Conservation (phyloP, 2,113 vertebrate species). For the Taurulus bubalis region DNA sequence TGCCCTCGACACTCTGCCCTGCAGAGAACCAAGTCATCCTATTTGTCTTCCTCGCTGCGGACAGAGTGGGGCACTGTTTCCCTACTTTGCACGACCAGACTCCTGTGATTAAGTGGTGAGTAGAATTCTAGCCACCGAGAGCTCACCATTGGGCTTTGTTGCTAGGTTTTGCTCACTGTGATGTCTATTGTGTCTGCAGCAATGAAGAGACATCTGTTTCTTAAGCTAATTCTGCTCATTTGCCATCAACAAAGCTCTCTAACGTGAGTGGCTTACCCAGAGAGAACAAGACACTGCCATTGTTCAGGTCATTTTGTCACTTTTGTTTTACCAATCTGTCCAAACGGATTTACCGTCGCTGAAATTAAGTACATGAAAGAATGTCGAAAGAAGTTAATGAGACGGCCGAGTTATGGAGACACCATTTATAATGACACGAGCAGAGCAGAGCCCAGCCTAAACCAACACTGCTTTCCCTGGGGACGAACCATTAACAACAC, state of each 20-base stretch:
- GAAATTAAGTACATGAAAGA: conserved; percentile 30
- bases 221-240: conserved; percentile 51
- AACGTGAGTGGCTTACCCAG: conserved; percentile 25
- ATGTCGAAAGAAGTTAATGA: conserved; percentile 34
- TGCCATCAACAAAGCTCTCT: conserved; percentile 36
- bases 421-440: conserved; percentile 18
- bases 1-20: conserved; percentile 58
- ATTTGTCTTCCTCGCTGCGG: conserved; percentile 29
- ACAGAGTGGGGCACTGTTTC: conserved; percentile 72
- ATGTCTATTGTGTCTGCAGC: conserved; percentile 31
- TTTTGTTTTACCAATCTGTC: conserved; percentile 55
- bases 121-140: background rate
- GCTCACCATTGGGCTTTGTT: conserved; percentile 27
- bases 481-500: conserved; percentile 37
- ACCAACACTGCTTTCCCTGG: conserved; percentile 20
- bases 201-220: conserved; percentile 60
- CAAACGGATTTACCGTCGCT: conserved; percentile 36
- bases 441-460: conserved; percentile 16
- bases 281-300: conserved; percentile 22
- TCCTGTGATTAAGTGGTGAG: conserved; percentile 7
- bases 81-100: conserved; percentile 26
- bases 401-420: background rate
- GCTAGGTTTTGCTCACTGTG: conserved; percentile 25
- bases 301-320: conserved; percentile 45
- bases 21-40: background rate